Base-by-base conservation (phyloP, 2,113 vertebrate genomes). In the Callipepla californica region DNA sequence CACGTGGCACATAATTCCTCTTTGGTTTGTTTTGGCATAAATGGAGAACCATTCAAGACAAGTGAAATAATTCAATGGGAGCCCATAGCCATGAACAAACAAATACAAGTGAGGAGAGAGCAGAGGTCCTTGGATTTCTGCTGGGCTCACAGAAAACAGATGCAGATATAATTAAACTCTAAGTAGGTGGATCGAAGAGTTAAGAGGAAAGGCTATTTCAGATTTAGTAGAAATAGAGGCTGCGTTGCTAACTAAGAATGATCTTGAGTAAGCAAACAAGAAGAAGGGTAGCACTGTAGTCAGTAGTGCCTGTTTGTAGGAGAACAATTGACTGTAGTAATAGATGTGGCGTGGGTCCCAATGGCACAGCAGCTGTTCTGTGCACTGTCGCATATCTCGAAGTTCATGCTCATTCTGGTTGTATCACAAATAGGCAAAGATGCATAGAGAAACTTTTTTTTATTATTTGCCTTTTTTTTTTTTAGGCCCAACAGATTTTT, bases 81-180 rank as follows among this genome's bases (percentile, higher is more conserved):
- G 26, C 45, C 66, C 65, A 47, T 45, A 80, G 55, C 45, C 42
- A 15, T 16, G 44, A 86, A 32, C 17, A 55, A 53, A 36, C 40
- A 92, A 51, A 40, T 13, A 4, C 45, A 67, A 96, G 21, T 61
- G 50, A 74, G 78, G 42, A 58, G 59, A 53, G 28, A 47, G 22
- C 32, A 47, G 53, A n/a, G n/a, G 16, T 7, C 22, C 22, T 58
- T 66, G 36, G 63, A 59, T 26, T 72, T 79, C 53, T 65, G 62
- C 17, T 68, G 23, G 48, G 36, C 9, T 48, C 18, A 17, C 51
- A 90, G 70, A 67, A 58, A 95, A 66, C 48, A 95, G 40, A 69
- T 78, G 47, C 44, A 53, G 23, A 68, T 87, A 85, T 77, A 85
- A 87, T 90, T 73, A 82, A 82, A 81, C 26, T 76, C 86, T 58